Evolutionary conservation across 2,888 invertebrate species (phyloP).

Genomic region (Ischnura elegans): DNA sequence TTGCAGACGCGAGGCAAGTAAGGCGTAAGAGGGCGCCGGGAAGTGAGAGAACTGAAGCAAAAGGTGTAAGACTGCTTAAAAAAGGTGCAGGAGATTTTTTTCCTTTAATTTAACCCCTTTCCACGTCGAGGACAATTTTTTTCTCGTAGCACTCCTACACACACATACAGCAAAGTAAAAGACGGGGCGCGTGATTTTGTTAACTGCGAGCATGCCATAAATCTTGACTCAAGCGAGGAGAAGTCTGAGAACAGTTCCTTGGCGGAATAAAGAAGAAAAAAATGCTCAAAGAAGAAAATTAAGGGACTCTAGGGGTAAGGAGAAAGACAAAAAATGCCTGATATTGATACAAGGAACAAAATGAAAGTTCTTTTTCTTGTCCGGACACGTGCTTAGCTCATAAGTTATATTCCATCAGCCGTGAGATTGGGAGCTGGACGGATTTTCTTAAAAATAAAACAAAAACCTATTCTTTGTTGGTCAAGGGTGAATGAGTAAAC

Average conservation of each 20-base stretch:
- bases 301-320: background rate
- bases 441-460: background rate
- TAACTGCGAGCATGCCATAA: background rate
- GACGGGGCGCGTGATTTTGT: background rate
- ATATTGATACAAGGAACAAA: constrained; percentile 2
- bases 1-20: background rate
- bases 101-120: background rate
- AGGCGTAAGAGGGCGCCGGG: background rate
- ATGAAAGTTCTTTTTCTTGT: background rate
- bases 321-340: background rate
- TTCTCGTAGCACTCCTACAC: background rate
- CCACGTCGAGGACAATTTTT: background rate
- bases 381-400: background rate
- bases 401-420: background rate
- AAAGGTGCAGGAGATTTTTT: background rate
- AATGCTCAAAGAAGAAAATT: background rate
- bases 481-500: background rate
- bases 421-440: background rate
- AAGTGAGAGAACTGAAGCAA: background rate
- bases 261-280: background rate
- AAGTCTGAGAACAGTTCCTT: background rate
- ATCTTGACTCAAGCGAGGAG: constrained; percentile 3
- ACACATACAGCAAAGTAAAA: too few species aligned
- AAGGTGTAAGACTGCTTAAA: constrained; percentile 7
- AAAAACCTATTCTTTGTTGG: background rate